Conservation (phyloP, 2,797 vertebrate genomes). For the Moxostoma hubbsi region DNA sequence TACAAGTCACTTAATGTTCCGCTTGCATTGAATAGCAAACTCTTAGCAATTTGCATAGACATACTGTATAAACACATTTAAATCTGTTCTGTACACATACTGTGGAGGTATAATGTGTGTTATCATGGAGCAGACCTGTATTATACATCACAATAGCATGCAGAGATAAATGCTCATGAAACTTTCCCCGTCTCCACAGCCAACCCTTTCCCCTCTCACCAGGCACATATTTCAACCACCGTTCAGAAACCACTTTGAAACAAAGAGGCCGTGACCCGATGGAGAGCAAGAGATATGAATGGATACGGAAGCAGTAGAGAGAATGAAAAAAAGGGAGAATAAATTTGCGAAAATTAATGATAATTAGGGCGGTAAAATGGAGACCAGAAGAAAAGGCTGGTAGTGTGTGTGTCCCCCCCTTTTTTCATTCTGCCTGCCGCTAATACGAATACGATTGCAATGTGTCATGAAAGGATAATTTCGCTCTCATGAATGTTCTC, state of each 20-base stretch:
- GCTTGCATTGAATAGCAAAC: background rate
- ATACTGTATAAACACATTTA: background rate
- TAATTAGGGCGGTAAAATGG: constrained; percentile 73
- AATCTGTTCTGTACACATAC: background rate
- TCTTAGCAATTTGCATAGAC: background rate
- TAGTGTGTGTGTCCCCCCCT: constrained; percentile 43
- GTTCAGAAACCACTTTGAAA: constrained; percentile 42
- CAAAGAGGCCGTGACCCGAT: constrained; percentile 17
- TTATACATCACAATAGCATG: constrained; percentile 39
- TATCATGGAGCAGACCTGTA: constrained; percentile 12
- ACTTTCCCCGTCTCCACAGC: background rate
- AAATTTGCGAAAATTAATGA: constrained; percentile 72
- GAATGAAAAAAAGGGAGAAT: constrained; percentile 46
- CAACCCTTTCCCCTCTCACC: constrained; percentile 22
- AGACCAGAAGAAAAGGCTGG: constrained; percentile 64
- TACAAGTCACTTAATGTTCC: background rate
- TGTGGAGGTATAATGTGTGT: background rate
- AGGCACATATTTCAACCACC: constrained; percentile 11
- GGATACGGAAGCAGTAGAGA: constrained; percentile 37
- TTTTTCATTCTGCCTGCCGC: constrained; percentile 62
- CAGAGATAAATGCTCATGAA: constrained; percentile 28
- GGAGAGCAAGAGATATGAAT: constrained; percentile 36
- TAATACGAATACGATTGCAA: constrained; percentile 81
- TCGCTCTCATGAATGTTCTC: constrained; percentile 70
- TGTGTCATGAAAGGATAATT: constrained; percentile 65